phyloP scores from a whole-genome alignment of 1,140 invertebrate genomes.

The Cecropterus lyciades region DNA sequence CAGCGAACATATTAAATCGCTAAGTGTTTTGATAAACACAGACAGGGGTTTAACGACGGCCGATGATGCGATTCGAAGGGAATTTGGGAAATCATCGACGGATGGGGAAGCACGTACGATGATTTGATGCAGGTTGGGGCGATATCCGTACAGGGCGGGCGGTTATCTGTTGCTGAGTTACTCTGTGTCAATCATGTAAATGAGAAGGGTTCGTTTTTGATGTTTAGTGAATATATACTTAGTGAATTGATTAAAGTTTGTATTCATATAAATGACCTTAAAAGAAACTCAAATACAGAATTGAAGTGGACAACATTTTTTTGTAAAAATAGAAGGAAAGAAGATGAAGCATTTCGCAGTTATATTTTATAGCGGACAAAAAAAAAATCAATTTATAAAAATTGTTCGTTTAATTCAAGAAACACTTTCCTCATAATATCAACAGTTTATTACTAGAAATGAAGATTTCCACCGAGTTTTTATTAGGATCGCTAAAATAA shows the following conservation, averaged over 20 bases:
- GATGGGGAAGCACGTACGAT: slow-evolving; percentile 55
- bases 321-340: too few species aligned
- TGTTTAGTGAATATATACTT: neutral
- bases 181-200: slow-evolving; percentile 24
- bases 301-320: too few species aligned
- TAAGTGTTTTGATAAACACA: slow-evolving; percentile 82
- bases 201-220: slow-evolving; percentile 15
- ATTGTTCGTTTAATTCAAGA: too few species aligned
- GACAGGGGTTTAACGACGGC: slow-evolving; percentile 64
- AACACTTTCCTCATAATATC: too few species aligned
- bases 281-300: too few species aligned
- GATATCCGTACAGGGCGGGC: neutral
- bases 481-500: slow-evolving; percentile 29
- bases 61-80: slow-evolving; percentile 66
- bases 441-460: neutral
- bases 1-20: slow-evolving; percentile 78
- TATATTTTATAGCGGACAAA: too few species aligned
- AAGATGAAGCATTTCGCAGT: too few species aligned
- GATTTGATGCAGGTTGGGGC: slow-evolving; percentile 38
- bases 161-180: slow-evolving; percentile 23
- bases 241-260: neutral
- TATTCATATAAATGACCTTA: too few species aligned
- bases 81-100: slow-evolving; percentile 71
- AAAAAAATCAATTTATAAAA: too few species aligned
- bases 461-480: neutral